Percentiles rank a stretch among this genome's conserved stretches.
phyloP scores from a whole-genome alignment of 2,888 invertebrate species.

The Ornithoptera alexandrae region DNA sequence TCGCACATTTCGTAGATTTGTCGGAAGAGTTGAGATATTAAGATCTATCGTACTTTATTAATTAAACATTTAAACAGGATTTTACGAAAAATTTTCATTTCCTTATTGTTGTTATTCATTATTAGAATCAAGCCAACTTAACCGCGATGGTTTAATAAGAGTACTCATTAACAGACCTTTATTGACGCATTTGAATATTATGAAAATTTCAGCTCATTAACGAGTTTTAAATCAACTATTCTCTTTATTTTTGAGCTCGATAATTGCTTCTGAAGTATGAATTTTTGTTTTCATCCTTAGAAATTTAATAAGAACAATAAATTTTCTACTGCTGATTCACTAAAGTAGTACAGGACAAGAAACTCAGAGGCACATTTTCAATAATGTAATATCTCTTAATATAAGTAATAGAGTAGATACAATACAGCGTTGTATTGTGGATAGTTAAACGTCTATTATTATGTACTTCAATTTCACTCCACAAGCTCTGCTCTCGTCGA shows the following conservation, averaged over 20 bases:
- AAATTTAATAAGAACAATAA: not conserved
- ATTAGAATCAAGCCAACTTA: conserved; percentile 1
- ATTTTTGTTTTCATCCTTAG: not conserved
- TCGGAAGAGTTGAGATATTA: not conserved
- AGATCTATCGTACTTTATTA: not conserved
- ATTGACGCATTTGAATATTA: conserved; percentile 18
- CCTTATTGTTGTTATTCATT: conserved; percentile 1
- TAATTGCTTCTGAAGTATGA: conserved; percentile 2
- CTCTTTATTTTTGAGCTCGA: not conserved
- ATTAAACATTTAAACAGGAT: not conserved
- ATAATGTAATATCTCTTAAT: no score
- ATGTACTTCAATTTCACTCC: no score
- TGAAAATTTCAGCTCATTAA: conserved; percentile 25
- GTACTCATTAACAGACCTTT: conserved; percentile 16
- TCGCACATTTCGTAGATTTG: not conserved
- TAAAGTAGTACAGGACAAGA: no score
- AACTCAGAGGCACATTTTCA: no score
- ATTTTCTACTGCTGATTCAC: no score
- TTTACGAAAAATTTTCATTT: not conserved
- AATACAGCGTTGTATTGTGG: no score
- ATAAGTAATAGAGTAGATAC: no score
- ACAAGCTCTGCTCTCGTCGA: no score
- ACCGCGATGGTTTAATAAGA: conserved; percentile 22
- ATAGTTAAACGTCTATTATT: no score
- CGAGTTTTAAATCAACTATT: conserved; percentile 19